Evolutionary conservation across 2,113 vertebrate species (phyloP).

Genomic region (Anhinga rufa): DNA sequence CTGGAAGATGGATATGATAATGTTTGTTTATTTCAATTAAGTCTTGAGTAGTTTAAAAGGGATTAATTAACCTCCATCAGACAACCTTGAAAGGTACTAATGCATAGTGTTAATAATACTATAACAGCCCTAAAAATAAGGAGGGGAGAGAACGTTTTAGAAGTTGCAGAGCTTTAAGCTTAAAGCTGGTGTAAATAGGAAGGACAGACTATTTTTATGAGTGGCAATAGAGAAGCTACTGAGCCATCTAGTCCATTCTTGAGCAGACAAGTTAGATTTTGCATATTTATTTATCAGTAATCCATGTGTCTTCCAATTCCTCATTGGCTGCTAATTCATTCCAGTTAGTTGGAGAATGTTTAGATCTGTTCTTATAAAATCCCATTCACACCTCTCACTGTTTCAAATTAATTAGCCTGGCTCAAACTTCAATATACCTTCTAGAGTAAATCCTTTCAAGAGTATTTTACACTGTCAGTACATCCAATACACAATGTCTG

Average conservation of each 20-base stretch:
- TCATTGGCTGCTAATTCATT: not conserved
- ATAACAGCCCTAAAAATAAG: not conserved
- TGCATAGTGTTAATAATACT: not conserved
- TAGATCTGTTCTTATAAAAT: not conserved
- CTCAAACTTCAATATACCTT: not conserved
- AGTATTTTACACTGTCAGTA: not conserved
- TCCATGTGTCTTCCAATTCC: not conserved
- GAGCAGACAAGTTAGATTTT: not conserved
- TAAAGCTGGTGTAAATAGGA: not conserved
- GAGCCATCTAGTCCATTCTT: not conserved
- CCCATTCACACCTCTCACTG: not conserved
- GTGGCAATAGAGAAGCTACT: not conserved
- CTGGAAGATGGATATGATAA: constrained; percentile 1
- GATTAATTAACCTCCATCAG: constrained; percentile 37
- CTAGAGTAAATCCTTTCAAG: not conserved
- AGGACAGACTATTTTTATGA: not conserved
- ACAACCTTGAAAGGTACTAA: constrained; percentile 12
- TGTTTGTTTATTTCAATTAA: constrained; percentile 46
- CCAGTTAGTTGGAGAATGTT: not conserved
- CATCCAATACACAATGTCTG: not conserved
- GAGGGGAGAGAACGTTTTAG: not conserved
- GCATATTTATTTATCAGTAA: not conserved
- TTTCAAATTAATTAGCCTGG: not conserved
- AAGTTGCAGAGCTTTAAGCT: not conserved
- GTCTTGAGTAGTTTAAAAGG: constrained; percentile 4